phyloP scores from a whole-genome alignment of 1,140 invertebrate genomes.

The Drosophila tani region DNA sequence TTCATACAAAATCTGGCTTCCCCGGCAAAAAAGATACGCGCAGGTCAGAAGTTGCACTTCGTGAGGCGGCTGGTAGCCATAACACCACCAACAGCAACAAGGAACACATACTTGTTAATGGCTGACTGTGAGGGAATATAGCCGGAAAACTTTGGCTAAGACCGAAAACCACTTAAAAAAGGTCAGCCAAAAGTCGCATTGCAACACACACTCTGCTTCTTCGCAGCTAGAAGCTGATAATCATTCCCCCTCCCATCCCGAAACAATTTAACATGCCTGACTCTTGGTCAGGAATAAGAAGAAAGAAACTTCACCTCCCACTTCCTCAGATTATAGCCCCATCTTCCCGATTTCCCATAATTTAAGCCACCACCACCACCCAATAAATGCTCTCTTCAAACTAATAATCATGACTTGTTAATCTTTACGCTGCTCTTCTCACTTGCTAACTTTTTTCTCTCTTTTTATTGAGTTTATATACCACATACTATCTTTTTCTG shows the following conservation, averaged over 20 bases:
- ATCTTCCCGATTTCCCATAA: slow-evolving; percentile 5
- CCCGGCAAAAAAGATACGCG: slow-evolving; percentile 3
- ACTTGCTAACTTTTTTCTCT: slow-evolving; percentile 19
- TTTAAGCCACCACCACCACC: neutral
- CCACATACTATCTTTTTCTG: neutral
- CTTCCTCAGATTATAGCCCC: slow-evolving; percentile 15
- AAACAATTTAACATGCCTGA: slow-evolving; percentile 20
- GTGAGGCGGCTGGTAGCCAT: slow-evolving; percentile 49
- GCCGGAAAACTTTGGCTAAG: slow-evolving; percentile 55
- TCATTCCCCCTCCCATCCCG: slow-evolving; percentile 6
- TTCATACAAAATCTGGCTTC: slow-evolving; percentile 15
- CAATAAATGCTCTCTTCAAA: slow-evolving; percentile 46
- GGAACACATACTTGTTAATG: slow-evolving; percentile 36
- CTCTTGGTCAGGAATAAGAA: slow-evolving; percentile 9
- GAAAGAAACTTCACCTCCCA: slow-evolving; percentile 20
- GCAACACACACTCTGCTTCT: slow-evolving; percentile 6
- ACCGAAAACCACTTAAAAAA: slow-evolving; percentile 51
- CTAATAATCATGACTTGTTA: slow-evolving; percentile 83
- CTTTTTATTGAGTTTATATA: slow-evolving; percentile 10
- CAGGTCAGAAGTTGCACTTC: slow-evolving; percentile 67
- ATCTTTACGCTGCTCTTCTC: slow-evolving; percentile 70
- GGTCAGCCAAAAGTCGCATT: slow-evolving; percentile 36
- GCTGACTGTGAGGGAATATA: neutral
- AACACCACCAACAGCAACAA: slow-evolving; percentile 26
- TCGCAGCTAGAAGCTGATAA: slow-evolving; percentile 19